Evolutionary conservation across 2,888 invertebrate genomes (phyloP), one percentile per base, ranked within the genome.

Genomic region (Ectemnius cavifrons): DNA sequence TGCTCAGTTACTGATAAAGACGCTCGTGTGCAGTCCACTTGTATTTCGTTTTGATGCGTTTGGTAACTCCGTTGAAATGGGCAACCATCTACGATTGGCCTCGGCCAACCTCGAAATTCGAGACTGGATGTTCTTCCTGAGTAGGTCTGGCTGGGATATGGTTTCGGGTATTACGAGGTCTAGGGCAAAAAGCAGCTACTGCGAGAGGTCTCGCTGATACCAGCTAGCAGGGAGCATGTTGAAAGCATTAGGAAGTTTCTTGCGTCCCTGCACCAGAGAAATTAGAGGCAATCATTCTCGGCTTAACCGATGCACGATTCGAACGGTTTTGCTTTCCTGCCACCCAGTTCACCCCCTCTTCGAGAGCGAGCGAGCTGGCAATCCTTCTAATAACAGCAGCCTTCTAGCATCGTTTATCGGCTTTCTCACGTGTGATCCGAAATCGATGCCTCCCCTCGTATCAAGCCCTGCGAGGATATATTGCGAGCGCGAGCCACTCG

Each of bases 231-330:
- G 78, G 82, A 88, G 81, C 87, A 86, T 85, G 88, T 84, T 87
- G 87, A 88, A 87, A 85, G 89, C 88, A 88, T 89, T 88, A 89
- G 88, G 85, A 86, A 86, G 88, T 88, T 89, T 89, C 87, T 89
- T 89, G 89, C 85, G 47, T 73, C 67, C 66, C 74, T 66, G 77
- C 64, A 66, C 80, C 81, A 78, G 80, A 82, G 86, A 87, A 88
- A 89, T 89, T 89, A 88, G 88, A 85, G 85, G 88, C 89, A 88
- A 89, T 89, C 88, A 87, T 89, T 89, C 86, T 89, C 83, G 84
- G 84, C 85, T 89, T 86, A 88, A 85, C 85, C 85, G 85, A 87
- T 86, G 84, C 85, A 71, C 84, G 81, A 82, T 86, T 85, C 82
- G 75, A 82, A 84, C 78, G 86, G 84, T 81, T 82, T 85, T 82